Conservation (phyloP, 30 jellyfish, hydroid and myxozoan genomes). For the Catostylus mosaicus region DNA sequence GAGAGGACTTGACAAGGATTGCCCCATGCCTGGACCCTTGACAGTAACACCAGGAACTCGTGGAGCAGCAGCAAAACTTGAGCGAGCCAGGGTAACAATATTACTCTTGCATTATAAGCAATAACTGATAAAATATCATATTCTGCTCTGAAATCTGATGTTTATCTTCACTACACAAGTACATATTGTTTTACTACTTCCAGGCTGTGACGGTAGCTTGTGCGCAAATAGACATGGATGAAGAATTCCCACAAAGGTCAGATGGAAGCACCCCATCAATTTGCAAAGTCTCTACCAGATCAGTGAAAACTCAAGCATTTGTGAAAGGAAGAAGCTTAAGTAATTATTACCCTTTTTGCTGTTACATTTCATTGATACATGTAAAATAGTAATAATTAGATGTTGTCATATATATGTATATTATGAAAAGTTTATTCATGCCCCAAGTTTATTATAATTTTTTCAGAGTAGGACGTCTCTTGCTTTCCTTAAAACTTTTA, state of each 20-base stretch:
- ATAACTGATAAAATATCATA: background rate
- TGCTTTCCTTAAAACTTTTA: too few relatives aligned
- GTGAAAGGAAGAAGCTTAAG: conserved; percentile 23
- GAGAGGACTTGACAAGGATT: background rate
- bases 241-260: conserved; percentile 1
- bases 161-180: conserved; percentile 3
- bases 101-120: background rate
- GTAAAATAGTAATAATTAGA: too few relatives aligned
- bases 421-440: too few relatives aligned
- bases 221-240: conserved; percentile 7
- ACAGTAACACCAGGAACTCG: background rate
- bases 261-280: conserved; percentile 2
- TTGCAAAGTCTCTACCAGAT: background rate
- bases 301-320: conserved; percentile 24
- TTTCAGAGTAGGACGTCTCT: too few relatives aligned
- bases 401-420: too few relatives aligned
- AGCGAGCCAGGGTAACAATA: background rate
- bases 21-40: conserved; percentile 6
- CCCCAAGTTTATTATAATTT: background rate
- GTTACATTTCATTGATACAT: too few relatives aligned
- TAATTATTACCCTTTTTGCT: background rate
- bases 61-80: conserved; percentile 14
- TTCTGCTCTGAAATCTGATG: conserved; percentile 1
- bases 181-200: background rate
- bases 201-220: conserved; percentile 28